These are phyloP conservation scores for Acrobasis consociella DNA, from an alignment of 2,888 invertebrate species.

Conservation along the genomic window DNA sequence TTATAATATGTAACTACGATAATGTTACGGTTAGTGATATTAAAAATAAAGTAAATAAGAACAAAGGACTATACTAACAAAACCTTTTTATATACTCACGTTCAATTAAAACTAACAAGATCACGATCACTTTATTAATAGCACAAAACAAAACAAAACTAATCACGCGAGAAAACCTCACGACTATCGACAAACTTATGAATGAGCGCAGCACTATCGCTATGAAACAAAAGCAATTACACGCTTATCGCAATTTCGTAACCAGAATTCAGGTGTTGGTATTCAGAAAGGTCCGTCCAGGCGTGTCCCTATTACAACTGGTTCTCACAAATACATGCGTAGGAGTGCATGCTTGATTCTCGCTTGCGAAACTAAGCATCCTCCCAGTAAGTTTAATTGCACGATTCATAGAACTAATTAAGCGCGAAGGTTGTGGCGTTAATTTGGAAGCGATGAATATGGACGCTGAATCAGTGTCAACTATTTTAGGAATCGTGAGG, in stretches of 20 bases:
- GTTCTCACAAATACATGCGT: constrained; percentile 38
- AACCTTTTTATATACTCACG: too few relatives aligned
- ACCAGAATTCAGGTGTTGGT: constrained; percentile 43
- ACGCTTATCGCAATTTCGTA: constrained; percentile 36
- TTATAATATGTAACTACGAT: too few relatives aligned
- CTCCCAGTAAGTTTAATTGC: constrained; percentile 60
- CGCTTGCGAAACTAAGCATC: constrained; percentile 50
- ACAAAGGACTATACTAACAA: too few relatives aligned
- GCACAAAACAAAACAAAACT: not conserved
- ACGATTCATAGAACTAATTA: constrained; percentile 65
- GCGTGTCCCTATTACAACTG: constrained; percentile 42
- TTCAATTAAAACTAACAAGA: not conserved
- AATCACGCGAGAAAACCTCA: constrained; percentile 10
- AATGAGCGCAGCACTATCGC: constrained; percentile 9
- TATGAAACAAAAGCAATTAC: constrained; percentile 24
- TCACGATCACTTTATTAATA: not conserved
- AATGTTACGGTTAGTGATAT: not conserved
- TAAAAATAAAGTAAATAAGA: not conserved
- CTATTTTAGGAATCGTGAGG: constrained; percentile 12
- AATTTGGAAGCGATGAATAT: constrained; percentile 18
- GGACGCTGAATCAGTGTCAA: constrained; percentile 16
- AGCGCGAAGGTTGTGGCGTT: constrained; percentile 58
- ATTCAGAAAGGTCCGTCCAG: constrained; percentile 41
- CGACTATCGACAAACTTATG: constrained; percentile 12
- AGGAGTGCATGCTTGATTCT: constrained; percentile 30